Evolutionary conservation across 2,888 invertebrate genomes (phyloP), one percentile per base, ranked within the genome.

Genomic region (Ectropis crepuscularia): DNA sequence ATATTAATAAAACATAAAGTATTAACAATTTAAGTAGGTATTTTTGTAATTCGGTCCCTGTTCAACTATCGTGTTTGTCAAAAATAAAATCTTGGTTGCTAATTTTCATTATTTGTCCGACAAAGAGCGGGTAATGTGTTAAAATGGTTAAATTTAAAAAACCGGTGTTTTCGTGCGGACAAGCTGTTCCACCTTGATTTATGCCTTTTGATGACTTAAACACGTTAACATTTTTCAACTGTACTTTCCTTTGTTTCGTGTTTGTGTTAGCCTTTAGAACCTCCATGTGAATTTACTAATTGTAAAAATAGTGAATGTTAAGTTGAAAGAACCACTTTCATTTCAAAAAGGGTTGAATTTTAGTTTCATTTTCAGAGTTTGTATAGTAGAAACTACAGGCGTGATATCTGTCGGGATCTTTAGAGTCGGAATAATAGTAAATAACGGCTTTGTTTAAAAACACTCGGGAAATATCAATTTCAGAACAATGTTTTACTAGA

Each of bases 61-160:
- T 9, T 10, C 6, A 16, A 46, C 16, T 61, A 53, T 64, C 70
- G 71, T 79, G 76, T 85, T 85, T 80, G 79, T 69, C 60, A 49
- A 68, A 77, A 73, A 71, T 77, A 82, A 77, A 79, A 78, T 65
- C 55, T 48, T 47, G 55, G 74, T 81, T 77, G 87, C 85, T 86
- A 86, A 86, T 87, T 81, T 80, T 77, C 75, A 68, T 80, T 85
- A 75, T 89, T 85, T 88, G 82, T 80, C 65, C 77, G 86, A 78
- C 78, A 88, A 85, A 79, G 71, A 75, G 72, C 69, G 39, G n/a
- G 64, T 69, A 70, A 71, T 69, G 68, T 70, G 69, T 57, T 60
- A 68, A 63, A 65, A 49, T 51, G 28, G 63, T 71, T 63, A 57
- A 64, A 51, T 53, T 68, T 65, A 55, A 41, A n/a, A 59, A 63